These are phyloP conservation scores for Pelagia noctiluca DNA, from an alignment of 30 jellyfish, hydroid and myxozoan genomes.

Conservation along the genomic window DNA sequence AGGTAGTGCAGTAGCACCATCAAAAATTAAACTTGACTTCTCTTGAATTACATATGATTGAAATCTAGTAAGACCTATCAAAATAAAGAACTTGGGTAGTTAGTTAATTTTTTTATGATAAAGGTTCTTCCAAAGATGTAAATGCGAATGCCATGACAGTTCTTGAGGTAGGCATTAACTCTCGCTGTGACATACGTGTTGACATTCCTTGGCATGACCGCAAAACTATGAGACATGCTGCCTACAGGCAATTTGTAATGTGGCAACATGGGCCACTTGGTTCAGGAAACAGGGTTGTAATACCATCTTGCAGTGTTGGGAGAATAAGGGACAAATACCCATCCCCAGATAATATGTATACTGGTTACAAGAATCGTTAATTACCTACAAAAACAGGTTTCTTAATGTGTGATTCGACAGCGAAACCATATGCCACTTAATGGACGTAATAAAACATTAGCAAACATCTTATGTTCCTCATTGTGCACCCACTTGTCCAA, in stretches of 20 bases:
- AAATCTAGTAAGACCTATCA: too few species aligned
- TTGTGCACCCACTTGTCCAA: too few species aligned
- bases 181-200: neutral
- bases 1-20: too few species aligned
- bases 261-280: slow-evolving; percentile 26
- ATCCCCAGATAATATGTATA: slow-evolving; percentile 8
- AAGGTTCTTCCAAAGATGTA: neutral
- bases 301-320: slow-evolving; percentile 25
- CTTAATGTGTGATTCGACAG: too few species aligned
- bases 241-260: slow-evolving; percentile 4
- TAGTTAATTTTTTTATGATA: too few species aligned
- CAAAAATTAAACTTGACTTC: too few species aligned
- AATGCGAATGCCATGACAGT: neutral
- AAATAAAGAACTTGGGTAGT: too few species aligned
- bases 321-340: slow-evolving; percentile 9
- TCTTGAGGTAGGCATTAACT: neutral
- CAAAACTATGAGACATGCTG: slow-evolving; percentile 6
- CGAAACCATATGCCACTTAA: too few species aligned
- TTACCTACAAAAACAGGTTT: neutral
- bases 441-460: too few species aligned
- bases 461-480: too few species aligned
- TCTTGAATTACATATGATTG: too few species aligned
- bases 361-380: slow-evolving; percentile 12
- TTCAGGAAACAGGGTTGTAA: slow-evolving; percentile 8
- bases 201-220: slow-evolving; percentile 5